Evolutionary conservation across 2,113 vertebrate species (phyloP).

Genomic region (Halichoeres trimaculatus): DNA sequence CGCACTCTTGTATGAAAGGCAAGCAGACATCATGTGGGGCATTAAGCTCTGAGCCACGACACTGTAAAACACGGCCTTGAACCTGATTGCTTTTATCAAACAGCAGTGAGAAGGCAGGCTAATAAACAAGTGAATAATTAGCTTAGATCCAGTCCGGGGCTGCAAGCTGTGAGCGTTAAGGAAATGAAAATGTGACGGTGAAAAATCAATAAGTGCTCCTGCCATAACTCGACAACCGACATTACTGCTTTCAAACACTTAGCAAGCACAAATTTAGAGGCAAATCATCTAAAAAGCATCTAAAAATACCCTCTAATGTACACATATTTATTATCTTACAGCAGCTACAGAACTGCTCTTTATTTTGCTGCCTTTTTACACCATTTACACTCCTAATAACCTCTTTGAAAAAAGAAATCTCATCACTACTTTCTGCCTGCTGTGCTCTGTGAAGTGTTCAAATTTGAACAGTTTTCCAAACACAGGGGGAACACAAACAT

Average conservation of each 20-base stretch:
- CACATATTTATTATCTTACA: neutral
- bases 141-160: conserved; percentile 20
- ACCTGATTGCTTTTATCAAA: conserved; percentile 59
- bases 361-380: too few relatives aligned
- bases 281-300: neutral
- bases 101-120: conserved; percentile 42
- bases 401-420: too few relatives aligned
- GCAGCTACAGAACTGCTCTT: too few relatives aligned
- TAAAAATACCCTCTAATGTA: neutral
- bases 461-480: too few relatives aligned
- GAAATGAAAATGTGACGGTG: conserved; percentile 56
- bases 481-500: too few relatives aligned
- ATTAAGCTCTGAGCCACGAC: conserved; percentile 39
- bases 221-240: neutral
- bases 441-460: too few relatives aligned
- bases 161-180: conserved; percentile 37
- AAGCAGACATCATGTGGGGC: conserved; percentile 42
- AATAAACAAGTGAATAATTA: conserved; percentile 56
- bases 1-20: conserved; percentile 56
- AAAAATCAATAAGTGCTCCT: conserved; percentile 49
- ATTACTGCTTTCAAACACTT: conserved; percentile 11
- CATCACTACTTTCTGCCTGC: too few relatives aligned
- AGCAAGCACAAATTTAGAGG: neutral
- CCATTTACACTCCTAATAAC: too few relatives aligned
- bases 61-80: conserved; percentile 41